phyloP scores from a whole-genome alignment of 2,797 vertebrate genomes.

The Lepus townsendii region DNA sequence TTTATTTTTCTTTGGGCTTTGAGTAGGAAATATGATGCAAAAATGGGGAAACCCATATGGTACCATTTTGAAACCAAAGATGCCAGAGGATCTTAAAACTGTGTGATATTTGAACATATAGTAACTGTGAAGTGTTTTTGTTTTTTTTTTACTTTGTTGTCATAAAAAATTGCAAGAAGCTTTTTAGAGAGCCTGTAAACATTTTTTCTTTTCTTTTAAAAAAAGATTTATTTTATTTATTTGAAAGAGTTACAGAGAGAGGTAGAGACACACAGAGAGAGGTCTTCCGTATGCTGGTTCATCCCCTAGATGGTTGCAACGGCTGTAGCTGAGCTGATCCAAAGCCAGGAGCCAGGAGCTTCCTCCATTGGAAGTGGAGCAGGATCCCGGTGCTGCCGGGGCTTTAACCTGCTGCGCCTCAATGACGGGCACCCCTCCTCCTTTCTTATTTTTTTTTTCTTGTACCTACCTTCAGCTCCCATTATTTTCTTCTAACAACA shows the following conservation, averaged over 20 bases:
- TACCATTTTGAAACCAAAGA: not conserved
- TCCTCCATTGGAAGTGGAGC: no score
- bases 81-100: not conserved
- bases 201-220: no score
- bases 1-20: constrained; percentile 20
- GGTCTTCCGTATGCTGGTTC: no score
- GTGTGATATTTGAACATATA: not conserved
- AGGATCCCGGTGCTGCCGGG: no score
- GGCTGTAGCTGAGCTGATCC: no score
- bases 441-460: not conserved
- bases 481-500: constrained; percentile 79
- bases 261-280: no score
- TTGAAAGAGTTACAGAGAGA: no score
- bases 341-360: no score
- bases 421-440: no score
- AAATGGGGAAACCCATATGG: not conserved
- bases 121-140: not conserved
- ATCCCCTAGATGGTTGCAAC: no score
- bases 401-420: no score
- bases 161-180: not conserved
- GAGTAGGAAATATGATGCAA: constrained; percentile 7
- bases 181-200: constrained; percentile 20
- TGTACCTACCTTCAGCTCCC: not conserved
- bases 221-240: no score
- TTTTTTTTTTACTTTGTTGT: constrained; percentile 18